phyloP scores from a whole-genome alignment of 2,888 invertebrate genomes.

The Sarcophaga variegata region DNA sequence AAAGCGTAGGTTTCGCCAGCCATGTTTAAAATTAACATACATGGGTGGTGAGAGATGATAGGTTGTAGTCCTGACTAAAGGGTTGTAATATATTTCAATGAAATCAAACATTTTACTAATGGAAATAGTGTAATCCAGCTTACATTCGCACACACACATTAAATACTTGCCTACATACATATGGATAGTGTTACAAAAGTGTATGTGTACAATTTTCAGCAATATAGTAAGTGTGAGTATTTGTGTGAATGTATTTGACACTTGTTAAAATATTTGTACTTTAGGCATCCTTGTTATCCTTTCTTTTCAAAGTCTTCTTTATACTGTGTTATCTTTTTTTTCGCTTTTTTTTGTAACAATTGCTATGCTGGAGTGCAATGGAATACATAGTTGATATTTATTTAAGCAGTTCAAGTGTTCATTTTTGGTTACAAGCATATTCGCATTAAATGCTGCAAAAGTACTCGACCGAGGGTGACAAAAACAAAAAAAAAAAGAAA shows the following conservation, averaged over 20 bases:
- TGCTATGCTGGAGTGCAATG: slow-evolving; percentile 3
- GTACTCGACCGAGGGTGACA: slow-evolving; percentile 40
- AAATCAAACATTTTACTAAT: background rate
- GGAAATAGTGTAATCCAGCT: slow-evolving; percentile 39
- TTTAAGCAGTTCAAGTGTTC: slow-evolving; percentile 57
- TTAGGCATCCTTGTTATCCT: slow-evolving; percentile 74
- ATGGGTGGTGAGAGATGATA: too few species aligned
- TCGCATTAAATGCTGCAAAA: slow-evolving; percentile 60
- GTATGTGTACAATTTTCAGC: background rate
- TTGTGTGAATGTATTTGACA: slow-evolving; percentile 81
- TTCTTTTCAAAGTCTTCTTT: slow-evolving; percentile 52
- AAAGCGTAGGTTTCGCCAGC: too few species aligned
- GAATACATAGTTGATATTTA: slow-evolving; percentile 44
- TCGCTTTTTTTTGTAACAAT: slow-evolving; percentile 2
- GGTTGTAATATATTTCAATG: background rate
- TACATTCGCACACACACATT: background rate
- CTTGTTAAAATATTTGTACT: slow-evolving; percentile 82
- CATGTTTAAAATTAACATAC: too few species aligned
- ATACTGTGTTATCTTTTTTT: background rate
- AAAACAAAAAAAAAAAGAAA: slow-evolving; percentile 2
- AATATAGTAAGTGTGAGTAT: slow-evolving; percentile 49
- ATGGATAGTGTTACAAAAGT: slow-evolving; percentile 37
- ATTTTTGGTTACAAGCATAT: slow-evolving; percentile 48
- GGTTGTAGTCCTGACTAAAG: too few species aligned
- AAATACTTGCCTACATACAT: slow-evolving; percentile 15